Conservation (phyloP, 2,113 vertebrate species). For the Microcebus tavaratra region DNA sequence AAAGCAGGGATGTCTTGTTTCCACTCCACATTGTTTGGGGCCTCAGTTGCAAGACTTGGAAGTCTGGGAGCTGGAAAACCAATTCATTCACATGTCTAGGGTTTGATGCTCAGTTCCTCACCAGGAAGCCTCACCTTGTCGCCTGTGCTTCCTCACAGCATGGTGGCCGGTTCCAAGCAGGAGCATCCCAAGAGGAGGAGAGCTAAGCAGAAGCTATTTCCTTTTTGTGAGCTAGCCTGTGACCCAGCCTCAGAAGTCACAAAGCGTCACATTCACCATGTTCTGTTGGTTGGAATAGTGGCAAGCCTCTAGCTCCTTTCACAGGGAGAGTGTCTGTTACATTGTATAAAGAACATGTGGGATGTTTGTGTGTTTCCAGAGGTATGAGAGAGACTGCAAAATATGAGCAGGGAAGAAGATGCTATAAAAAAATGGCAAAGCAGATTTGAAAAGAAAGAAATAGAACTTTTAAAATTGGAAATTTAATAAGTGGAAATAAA, state of each 20-base stretch:
- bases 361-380: neutral
- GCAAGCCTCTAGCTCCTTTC: neutral
- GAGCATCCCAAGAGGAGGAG: neutral
- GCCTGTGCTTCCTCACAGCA: neutral
- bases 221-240: neutral
- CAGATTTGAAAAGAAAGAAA: neutral
- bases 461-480: neutral
- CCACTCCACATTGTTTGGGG: neutral
- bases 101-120: neutral
- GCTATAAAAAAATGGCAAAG: neutral
- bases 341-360: neutral
- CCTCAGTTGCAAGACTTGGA: neutral
- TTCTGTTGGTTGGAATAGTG: neutral
- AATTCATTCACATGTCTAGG: neutral
- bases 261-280: neutral
- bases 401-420: neutral
- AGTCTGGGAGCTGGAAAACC: neutral
- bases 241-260: neutral
- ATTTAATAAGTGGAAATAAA: conserved; percentile 16
- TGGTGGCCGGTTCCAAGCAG: neutral
- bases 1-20: neutral
- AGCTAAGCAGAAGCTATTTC: neutral
- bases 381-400: neutral
- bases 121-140: neutral
- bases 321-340: neutral